phyloP scores from a whole-genome alignment of 1,140 invertebrate species.

The Drosophila repletoides region DNA sequence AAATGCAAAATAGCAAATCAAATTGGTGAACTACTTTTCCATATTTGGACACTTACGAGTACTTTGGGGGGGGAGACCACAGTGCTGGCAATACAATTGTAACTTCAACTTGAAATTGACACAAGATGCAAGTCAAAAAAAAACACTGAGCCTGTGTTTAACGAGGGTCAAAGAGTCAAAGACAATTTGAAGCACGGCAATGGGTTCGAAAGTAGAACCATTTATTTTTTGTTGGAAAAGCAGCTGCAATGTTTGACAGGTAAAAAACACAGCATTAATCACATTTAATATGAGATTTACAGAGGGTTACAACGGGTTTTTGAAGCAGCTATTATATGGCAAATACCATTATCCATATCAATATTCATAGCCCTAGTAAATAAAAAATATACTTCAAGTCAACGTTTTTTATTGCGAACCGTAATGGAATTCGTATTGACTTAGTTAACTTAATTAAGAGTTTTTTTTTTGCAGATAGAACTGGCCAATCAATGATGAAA shows the following conservation, averaged over 20 bases:
- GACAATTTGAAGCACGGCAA: constrained; percentile 19
- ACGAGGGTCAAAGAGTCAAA: constrained; percentile 64
- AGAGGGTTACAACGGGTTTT: constrained; percentile 34
- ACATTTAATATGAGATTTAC: constrained; percentile 48
- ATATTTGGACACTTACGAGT: constrained; percentile 52
- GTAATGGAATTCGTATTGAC: background rate
- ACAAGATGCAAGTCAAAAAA: constrained; percentile 52
- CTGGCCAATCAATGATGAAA: constrained; percentile 24
- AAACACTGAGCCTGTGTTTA: constrained; percentile 20
- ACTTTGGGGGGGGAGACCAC: too few relatives aligned
- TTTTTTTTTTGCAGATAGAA: background rate
- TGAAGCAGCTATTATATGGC: constrained; percentile 54
- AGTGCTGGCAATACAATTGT: constrained; percentile 14
- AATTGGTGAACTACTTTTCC: constrained; percentile 69
- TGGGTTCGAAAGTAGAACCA: constrained; percentile 24
- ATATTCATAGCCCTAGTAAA: constrained; percentile 30
- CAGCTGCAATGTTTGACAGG: constrained; percentile 43
- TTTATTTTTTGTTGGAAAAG: too few relatives aligned
- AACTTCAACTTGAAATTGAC: constrained; percentile 60
- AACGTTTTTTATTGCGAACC: background rate
- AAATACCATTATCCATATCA: constrained; percentile 19
- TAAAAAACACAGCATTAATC: constrained; percentile 48
- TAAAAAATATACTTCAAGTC: too few relatives aligned
- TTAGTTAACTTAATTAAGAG: background rate
- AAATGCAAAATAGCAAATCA: constrained; percentile 69